Evolutionary conservation across 2,888 invertebrate species (phyloP).

Genomic region (Drosophila neotestacea): DNA sequence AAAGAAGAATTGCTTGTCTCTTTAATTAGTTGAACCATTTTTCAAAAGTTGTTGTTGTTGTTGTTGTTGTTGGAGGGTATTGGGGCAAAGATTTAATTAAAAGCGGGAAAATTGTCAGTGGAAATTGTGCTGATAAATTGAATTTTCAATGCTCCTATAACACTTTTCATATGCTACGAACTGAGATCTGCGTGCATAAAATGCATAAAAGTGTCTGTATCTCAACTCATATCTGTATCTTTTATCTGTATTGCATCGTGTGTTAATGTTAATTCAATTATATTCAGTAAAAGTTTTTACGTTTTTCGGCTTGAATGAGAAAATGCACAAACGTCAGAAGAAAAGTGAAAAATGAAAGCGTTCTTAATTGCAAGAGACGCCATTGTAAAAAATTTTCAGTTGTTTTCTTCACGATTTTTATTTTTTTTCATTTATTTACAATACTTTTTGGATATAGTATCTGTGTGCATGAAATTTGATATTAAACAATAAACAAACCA

Average conservation of each 20-base stretch:
- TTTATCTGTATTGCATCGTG: conserved; percentile 20
- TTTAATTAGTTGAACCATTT: conserved; percentile 43
- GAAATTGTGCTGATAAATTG: conserved; percentile 10
- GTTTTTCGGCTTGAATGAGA: conserved; percentile 59
- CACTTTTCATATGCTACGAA: background rate
- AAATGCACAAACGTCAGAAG: conserved; percentile 42
- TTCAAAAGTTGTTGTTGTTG: conserved; percentile 4
- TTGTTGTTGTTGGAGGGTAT: background rate
- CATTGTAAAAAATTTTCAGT: conserved; percentile 53
- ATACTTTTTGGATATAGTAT: conserved; percentile 34
- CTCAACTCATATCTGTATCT: conserved; percentile 18
- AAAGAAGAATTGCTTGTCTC: conserved; percentile 31
- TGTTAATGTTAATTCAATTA: conserved; percentile 74
- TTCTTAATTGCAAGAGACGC: conserved; percentile 75
- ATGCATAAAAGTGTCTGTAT: conserved; percentile 17
- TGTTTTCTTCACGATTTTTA: conserved; percentile 29
- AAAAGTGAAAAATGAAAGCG: conserved; percentile 78
- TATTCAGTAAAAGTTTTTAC: conserved; percentile 74
- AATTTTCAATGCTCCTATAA: conserved; percentile 21
- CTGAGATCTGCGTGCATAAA: conserved; percentile 45
- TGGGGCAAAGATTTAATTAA: conserved; percentile 25
- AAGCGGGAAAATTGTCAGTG: conserved; percentile 19
- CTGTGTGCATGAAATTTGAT: conserved; percentile 57
- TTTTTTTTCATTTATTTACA: conserved; percentile 42
- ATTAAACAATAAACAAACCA: conserved; percentile 42